These are phyloP conservation scores for Ptychoptera contaminata DNA, from an alignment of 2,888 invertebrate species.

Conservation along the genomic window DNA sequence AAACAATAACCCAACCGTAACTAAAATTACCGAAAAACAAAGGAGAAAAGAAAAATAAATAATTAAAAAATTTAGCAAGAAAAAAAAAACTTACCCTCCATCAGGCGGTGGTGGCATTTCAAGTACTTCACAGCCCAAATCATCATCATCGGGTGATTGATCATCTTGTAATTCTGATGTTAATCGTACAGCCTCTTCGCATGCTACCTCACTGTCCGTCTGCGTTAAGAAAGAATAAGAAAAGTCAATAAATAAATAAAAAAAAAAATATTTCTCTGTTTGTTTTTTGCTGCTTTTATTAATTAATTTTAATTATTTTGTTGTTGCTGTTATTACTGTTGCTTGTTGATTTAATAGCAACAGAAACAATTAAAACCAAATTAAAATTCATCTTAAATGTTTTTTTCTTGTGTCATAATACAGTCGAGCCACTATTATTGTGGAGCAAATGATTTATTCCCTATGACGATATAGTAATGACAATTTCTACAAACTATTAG, in stretches of 20 bases:
- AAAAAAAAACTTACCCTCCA: conserved; percentile 68
- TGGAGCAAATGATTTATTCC: no score
- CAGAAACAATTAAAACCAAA: no score
- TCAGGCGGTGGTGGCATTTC: conserved; percentile 77
- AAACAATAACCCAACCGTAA: conserved; percentile 86
- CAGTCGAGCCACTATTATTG: no score
- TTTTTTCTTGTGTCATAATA: no score
- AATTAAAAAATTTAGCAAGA: not conserved
- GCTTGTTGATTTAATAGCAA: no score
- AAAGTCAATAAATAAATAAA: not conserved
- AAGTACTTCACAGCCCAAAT: conserved; percentile 51
- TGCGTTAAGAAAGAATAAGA: conserved; percentile 31
- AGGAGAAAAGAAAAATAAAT: not conserved
- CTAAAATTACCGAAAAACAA: conserved; percentile 25
- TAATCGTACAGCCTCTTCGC: conserved; percentile 66
- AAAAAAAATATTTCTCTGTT: no score
- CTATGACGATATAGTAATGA: no score
- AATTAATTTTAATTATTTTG: no score
- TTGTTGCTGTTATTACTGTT: no score
- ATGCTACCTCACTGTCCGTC: conserved; percentile 77
- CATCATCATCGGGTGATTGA: conserved; percentile 45
- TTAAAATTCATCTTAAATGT: no score
- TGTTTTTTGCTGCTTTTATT: no score
- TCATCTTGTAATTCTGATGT: conserved; percentile 46
- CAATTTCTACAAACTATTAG: no score